A percentile compares a stretch with the other conserved stretches of the same genome.
Evolutionary conservation across 2,113 vertebrate species (phyloP).

Genomic region (Leucosticte australis): DNA sequence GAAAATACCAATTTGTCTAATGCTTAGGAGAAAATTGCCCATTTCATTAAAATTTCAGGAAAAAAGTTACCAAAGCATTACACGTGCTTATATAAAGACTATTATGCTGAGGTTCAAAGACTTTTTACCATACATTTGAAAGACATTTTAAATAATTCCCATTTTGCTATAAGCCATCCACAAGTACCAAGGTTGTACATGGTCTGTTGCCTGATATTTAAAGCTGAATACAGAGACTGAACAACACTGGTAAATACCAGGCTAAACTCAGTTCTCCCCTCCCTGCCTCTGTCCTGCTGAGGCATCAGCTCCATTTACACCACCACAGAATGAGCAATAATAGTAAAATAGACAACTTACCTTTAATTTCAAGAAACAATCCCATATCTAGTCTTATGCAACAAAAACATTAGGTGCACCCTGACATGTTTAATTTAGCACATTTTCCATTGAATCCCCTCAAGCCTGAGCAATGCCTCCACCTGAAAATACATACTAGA

Average conservation of each 20-base stretch:
- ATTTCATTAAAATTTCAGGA: not conserved
- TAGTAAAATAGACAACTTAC: not conserved
- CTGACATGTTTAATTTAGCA: not conserved
- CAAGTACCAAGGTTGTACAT: not conserved
- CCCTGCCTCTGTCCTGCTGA: not conserved
- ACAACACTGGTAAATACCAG: not conserved
- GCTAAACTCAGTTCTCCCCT: not conserved
- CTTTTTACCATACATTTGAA: not conserved
- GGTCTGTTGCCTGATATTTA: not conserved
- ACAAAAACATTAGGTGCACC: not conserved
- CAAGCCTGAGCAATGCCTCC: not conserved
- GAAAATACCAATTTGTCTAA: not conserved
- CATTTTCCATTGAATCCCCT: not conserved
- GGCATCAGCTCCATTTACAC: not conserved
- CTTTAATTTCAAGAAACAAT: not conserved
- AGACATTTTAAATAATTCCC: not conserved
- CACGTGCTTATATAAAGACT: not conserved
- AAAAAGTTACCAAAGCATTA: not conserved
- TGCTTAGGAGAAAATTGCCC: not conserved
- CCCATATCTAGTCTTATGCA: not conserved
- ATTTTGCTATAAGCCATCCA: not conserved
- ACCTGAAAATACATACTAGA: not conserved
- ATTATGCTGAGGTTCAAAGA: not conserved
- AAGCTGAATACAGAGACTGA: not conserved
- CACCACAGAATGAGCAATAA: not conserved